Conservation (phyloP, 2,888 invertebrate species). For the Syritta pipiens region DNA sequence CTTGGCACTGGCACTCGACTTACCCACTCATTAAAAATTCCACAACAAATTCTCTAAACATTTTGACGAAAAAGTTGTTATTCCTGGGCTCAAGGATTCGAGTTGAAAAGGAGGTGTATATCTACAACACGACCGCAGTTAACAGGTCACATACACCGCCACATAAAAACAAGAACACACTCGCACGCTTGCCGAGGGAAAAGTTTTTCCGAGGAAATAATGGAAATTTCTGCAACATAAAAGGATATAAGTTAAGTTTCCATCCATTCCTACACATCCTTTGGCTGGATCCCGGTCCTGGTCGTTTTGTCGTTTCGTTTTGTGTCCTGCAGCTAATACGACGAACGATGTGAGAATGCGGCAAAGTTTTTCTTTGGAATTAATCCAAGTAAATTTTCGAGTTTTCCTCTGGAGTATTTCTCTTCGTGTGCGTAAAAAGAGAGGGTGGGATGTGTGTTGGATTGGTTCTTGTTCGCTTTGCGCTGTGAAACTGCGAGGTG, state of each 20-base stretch:
- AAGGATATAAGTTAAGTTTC: conserved; percentile 67
- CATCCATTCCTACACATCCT: conserved; percentile 38
- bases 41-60: conserved; percentile 26
- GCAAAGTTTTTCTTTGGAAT: conserved; percentile 70
- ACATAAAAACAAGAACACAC: background rate
- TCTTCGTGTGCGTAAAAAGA: background rate
- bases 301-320: conserved; percentile 39
- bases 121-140: conserved; percentile 60
- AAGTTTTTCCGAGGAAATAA: conserved; percentile 59
- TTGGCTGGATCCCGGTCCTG: conserved; percentile 37
- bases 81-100: conserved; percentile 49
- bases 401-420: conserved; percentile 33
- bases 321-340: conserved; percentile 61
- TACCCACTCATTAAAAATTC: conserved; percentile 62
- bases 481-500: conserved; percentile 18
- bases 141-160: background rate
- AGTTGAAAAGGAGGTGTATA: conserved; percentile 45
- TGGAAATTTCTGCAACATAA: conserved; percentile 68
- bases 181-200: conserved; percentile 1
- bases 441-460: conserved; percentile 4
- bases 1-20: conserved; percentile 28
- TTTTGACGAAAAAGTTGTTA: conserved; percentile 49
- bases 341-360: conserved; percentile 70
- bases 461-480: conserved; percentile 40
- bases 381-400: conserved; percentile 68